A percentile compares a stretch with the other conserved stretches of the same genome.
phyloP scores from a whole-genome alignment of 2,113 vertebrate species.

The Boulengeromyrus knoepffleri region DNA sequence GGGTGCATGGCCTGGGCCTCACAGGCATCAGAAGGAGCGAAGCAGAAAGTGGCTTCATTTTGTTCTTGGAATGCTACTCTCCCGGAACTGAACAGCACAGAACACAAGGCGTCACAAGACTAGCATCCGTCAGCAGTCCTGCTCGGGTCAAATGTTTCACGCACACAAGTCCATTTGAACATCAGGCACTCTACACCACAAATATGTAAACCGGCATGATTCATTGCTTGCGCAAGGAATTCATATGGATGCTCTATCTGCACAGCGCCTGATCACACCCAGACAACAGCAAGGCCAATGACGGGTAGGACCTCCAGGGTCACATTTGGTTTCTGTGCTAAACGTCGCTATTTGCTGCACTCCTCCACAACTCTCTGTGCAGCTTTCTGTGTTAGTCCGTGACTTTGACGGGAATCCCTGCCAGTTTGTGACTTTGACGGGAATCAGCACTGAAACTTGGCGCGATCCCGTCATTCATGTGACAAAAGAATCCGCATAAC shows the following conservation, averaged over 20 bases:
- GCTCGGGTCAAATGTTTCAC: constrained; percentile 33
- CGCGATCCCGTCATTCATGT: not conserved
- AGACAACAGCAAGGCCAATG: not conserved
- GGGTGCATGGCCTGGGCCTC: not conserved
- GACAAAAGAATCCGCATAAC: not conserved
- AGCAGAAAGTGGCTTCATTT: not conserved
- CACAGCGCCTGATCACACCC: not conserved
- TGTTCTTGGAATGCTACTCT: not conserved
- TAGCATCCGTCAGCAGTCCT: constrained; percentile 29
- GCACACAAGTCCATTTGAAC: constrained; percentile 54
- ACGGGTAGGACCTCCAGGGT: not conserved
- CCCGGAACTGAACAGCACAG: not conserved
- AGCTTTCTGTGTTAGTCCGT: not conserved
- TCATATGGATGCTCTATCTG: not conserved
- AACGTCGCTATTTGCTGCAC: not conserved
- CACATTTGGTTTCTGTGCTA: not conserved
- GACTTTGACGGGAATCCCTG: not conserved
- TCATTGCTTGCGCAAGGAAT: constrained; percentile 40
- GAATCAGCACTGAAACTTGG: not conserved
- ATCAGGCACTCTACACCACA: constrained; percentile 37
- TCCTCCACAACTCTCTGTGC: not conserved
- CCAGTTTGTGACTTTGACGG: not conserved
- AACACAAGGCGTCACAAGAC: constrained; percentile 18
- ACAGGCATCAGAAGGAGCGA: too few species aligned
- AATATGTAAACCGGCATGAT: constrained; percentile 40